Percentiles rank a stretch among this genome's conserved stretches.
Evolutionary conservation across 2,113 vertebrate genomes (phyloP).

Genomic region (Pipra filicauda): DNA sequence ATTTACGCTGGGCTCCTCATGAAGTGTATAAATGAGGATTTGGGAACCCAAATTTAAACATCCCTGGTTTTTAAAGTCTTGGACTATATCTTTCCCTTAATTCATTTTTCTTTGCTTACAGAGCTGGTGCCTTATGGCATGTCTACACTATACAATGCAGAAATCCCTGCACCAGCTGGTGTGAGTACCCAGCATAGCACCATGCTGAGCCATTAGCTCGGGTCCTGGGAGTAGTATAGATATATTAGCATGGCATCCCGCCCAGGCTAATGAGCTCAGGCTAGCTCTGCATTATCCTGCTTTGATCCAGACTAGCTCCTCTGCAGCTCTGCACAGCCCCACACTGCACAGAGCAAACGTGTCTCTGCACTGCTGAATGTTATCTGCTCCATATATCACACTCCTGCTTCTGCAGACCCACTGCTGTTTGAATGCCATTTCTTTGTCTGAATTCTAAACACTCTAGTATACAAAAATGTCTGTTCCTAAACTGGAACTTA

Average conservation of each 20-base stretch:
- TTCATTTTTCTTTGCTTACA: constrained; percentile 8
- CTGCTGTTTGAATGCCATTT: neutral
- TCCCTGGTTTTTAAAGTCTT: neutral
- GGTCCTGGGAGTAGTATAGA: constrained; percentile 38
- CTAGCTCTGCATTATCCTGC: constrained; percentile 14
- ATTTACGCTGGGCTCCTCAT: neutral
- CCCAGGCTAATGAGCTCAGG: constrained; percentile 37
- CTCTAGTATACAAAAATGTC: neutral
- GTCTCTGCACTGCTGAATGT: neutral
- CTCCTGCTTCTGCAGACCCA: neutral
- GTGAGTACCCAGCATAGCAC: constrained; percentile 2
- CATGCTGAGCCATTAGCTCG: constrained; percentile 40
- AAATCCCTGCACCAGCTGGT: constrained; percentile 52
- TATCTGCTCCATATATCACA: neutral
- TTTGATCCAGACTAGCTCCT: constrained; percentile 4
- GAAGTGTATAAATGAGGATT: neutral
- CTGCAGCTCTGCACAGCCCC: neutral
- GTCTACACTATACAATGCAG: neutral
- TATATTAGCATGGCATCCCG: constrained; percentile 18
- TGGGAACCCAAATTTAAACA: neutral
- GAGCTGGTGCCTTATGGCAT: constrained; percentile 14
- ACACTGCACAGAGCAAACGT: neutral
- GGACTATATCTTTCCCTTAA: neutral
- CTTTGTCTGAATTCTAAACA: constrained; percentile 22
- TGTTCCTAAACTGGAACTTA: neutral